These are phyloP conservation scores for Auanema freiburgensis DNA, from an alignment of 2,888 invertebrate species.

Conservation along the genomic window DNA sequence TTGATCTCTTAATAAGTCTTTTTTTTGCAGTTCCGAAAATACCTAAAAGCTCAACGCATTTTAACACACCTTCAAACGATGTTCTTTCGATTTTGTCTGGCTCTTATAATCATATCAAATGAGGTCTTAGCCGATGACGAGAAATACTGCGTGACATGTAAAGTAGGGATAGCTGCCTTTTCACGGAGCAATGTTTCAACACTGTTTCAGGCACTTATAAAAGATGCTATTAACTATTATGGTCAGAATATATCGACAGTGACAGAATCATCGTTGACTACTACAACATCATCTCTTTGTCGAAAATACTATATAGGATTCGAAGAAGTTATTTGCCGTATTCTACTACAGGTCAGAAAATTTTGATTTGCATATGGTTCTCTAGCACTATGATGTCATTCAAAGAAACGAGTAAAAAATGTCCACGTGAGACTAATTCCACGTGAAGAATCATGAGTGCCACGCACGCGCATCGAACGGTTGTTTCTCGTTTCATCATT, in stretches of 20 bases:
- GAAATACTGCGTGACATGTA: slow-evolving; percentile 17
- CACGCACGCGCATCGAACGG: background rate
- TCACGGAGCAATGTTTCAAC: too few species aligned
- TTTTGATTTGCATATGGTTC: background rate
- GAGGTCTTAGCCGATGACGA: slow-evolving; percentile 10
- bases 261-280: slow-evolving; percentile 10
- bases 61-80: background rate
- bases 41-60: slow-evolving; percentile 8
- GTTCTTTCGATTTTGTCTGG: too few species aligned
- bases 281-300: slow-evolving; percentile 15
- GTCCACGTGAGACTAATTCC: background rate
- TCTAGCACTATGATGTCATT: background rate
- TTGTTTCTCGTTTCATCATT: background rate
- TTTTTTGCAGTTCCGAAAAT: too few species aligned
- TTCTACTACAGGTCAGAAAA: slow-evolving; percentile 16
- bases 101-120: too few species aligned
- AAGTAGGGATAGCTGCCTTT: slow-evolving; percentile 1
- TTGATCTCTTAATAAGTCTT: too few species aligned
- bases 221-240: slow-evolving; percentile 8
- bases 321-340: slow-evolving; percentile 22
- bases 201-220: slow-evolving; percentile 14
- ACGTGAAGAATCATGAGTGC: background rate
- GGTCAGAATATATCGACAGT: slow-evolving; percentile 10
- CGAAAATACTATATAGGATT: slow-evolving; percentile 21
- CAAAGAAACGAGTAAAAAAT: background rate